Percentiles rank a stretch among this genome's conserved stretches.
These are phyloP conservation scores for Lepus timidus DNA, from an alignment of 2,113 vertebrate species.

Conservation along the genomic window DNA sequence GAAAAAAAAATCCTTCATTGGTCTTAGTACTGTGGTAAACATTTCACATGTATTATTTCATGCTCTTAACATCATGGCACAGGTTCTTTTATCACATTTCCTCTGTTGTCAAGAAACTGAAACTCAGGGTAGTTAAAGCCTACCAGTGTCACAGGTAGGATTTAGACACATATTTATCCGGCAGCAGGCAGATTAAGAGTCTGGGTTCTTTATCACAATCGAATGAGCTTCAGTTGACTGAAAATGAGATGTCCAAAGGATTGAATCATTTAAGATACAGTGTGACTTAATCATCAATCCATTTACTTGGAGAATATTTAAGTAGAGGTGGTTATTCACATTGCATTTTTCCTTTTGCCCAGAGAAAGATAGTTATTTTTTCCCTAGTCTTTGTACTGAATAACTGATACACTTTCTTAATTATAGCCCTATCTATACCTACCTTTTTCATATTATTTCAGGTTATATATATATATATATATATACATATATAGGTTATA, in stretches of 20 bases:
- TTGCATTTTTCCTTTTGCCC: not conserved
- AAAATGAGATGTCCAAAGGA: not conserved
- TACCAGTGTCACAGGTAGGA: not conserved
- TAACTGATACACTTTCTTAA: not conserved
- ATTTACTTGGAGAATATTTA: not conserved
- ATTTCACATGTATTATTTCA: not conserved
- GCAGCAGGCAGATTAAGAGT: not conserved
- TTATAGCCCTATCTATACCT: not conserved
- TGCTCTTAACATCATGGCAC: not conserved
- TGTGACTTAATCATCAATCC: not conserved
- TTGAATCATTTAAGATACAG: not conserved
- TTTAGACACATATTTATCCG: not conserved
- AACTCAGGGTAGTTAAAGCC: not conserved
- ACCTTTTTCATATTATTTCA: not conserved
- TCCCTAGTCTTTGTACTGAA: not conserved
- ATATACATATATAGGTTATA: not conserved
- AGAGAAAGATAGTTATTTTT: not conserved
- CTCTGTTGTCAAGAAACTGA: not conserved
- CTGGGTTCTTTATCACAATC: not conserved
- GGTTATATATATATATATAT: not conserved
- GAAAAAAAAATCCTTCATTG: not conserved
- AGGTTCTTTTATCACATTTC: not conserved
- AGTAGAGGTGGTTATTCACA: not conserved
- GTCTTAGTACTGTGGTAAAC: not conserved
- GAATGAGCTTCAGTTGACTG: not conserved